Evolutionary conservation across 2,888 invertebrate genomes (phyloP).

Genomic region (Nomada goodeniana): DNA sequence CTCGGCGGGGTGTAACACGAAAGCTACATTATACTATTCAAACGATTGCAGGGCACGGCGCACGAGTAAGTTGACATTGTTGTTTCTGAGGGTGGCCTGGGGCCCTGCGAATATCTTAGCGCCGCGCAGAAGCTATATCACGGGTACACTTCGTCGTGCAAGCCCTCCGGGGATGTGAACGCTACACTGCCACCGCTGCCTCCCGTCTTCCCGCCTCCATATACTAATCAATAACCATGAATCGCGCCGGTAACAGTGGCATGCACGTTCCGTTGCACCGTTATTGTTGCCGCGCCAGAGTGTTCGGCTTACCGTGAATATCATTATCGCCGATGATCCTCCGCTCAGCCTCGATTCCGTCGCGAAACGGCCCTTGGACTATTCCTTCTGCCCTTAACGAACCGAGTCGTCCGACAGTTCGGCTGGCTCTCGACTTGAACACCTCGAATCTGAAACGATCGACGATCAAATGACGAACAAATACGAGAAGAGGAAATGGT

Average conservation of each 20-base stretch:
- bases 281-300: conserved; percentile 72
- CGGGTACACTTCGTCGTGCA: conserved; percentile 64
- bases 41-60: conserved; percentile 77
- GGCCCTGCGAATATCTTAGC: conserved; percentile 81
- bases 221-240: conserved; percentile 80
- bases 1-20: conserved; percentile 71
- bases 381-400: not conserved
- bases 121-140: conserved; percentile 67
- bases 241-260: conserved; percentile 77
- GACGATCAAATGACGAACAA: not conserved
- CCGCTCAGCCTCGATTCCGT: conserved; percentile 23
- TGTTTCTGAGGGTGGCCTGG: conserved; percentile 81
- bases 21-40: conserved; percentile 82
- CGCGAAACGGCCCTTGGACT: not conserved
- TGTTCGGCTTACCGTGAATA: conserved; percentile 70
- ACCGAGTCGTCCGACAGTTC: conserved; percentile 13
- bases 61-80: conserved; percentile 82
- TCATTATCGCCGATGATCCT: conserved; percentile 66
- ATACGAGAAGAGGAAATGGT: not conserved
- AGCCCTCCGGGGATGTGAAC: conserved; percentile 70
- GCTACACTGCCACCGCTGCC: conserved; percentile 54
- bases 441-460: not conserved
- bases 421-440: not conserved
- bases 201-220: conserved; percentile 76
- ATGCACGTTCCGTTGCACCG: conserved; percentile 77